Conservation (phyloP, 2,797 vertebrate genomes). For the Lutjanus campechanus region DNA sequence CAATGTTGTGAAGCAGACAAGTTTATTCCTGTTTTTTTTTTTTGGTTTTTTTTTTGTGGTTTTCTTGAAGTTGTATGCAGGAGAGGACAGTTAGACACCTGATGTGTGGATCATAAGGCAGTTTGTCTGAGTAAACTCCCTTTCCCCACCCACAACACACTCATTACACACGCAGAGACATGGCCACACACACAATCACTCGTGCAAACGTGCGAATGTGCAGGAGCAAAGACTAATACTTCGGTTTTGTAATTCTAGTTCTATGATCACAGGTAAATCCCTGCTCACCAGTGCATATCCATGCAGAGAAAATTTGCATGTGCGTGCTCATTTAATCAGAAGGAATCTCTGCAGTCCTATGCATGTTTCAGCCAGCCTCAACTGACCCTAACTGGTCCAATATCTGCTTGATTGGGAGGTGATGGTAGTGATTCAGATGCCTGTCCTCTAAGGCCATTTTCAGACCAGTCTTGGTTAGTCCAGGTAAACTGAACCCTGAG, state of each 20-base stretch:
- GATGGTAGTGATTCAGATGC: conserved; percentile 9
- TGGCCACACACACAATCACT: conserved; percentile 61
- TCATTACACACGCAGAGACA: conserved; percentile 73
- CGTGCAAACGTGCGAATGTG: conserved; percentile 40
- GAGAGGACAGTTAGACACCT: conserved; percentile 64
- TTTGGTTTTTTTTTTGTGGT: conserved; percentile 58
- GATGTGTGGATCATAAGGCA: conserved; percentile 68
- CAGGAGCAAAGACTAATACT: conserved; percentile 31
- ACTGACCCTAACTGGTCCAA: too few species aligned
- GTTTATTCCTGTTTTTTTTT: conserved; percentile 67
- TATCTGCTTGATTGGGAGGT: neutral
- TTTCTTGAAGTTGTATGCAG: conserved; percentile 65
- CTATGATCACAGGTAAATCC: conserved; percentile 53
- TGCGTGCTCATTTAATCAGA: conserved; percentile 37
- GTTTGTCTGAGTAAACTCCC: conserved; percentile 71
- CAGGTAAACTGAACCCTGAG: too few species aligned
- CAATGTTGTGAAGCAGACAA: conserved; percentile 60
- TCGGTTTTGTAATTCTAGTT: conserved; percentile 42
- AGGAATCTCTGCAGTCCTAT: conserved; percentile 13
- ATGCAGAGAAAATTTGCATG: conserved; percentile 31
- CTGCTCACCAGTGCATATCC: conserved; percentile 40
- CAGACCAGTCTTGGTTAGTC: too few species aligned
- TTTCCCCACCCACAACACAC: conserved; percentile 72
- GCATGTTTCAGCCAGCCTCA: too few species aligned
- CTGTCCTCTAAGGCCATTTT: neutral